Percentiles rank a stretch among this genome's conserved stretches.
Conservation (phyloP, 1,140 invertebrate genomes). For the Bombus sylvicola region DNA sequence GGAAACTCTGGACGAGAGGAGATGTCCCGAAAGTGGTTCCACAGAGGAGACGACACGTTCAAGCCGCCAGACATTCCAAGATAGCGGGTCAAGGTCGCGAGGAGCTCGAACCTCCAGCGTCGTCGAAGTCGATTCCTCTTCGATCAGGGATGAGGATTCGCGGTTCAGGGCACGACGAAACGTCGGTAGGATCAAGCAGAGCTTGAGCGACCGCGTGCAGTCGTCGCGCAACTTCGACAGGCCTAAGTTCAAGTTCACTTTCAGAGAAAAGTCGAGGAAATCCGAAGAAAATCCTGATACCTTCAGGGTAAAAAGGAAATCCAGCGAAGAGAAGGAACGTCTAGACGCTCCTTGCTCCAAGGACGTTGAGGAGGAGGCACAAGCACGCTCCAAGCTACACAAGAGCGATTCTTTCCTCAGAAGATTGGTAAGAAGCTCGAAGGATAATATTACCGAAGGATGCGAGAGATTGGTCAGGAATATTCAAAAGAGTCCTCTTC, state of each 20-base stretch:
- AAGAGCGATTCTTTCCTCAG: conserved; percentile 71
- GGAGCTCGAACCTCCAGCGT: not conserved
- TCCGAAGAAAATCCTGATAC: not conserved
- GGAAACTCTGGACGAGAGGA: conserved; percentile 73
- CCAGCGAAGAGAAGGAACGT: not conserved
- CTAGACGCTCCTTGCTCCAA: no score
- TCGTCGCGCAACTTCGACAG: conserved; percentile 3
- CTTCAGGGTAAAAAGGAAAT: conserved; percentile 5
- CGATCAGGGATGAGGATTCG: conserved; percentile 21
- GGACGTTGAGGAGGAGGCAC: not conserved
- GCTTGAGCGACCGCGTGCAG: conserved; percentile 32
- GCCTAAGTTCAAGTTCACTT: conserved; percentile 19
- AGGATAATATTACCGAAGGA: conserved; percentile 63
- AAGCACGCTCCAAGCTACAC: not conserved
- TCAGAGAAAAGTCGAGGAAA: not conserved
- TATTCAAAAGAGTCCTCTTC: conserved; percentile 66
- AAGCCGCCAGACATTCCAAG: conserved; percentile 75
- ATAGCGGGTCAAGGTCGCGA: conserved; percentile 62
- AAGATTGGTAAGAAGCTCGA: conserved; percentile 68
- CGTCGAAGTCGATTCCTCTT: conserved; percentile 5
- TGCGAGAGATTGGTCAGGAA: conserved; percentile 72
- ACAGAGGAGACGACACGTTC: conserved; percentile 67
- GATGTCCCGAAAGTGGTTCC: conserved; percentile 72
- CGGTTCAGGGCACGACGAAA: conserved; percentile 14
- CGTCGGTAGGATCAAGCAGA: conserved; percentile 23